Evolutionary conservation across 1,140 invertebrate species (phyloP), one percentile per base, ranked within the genome.

Genomic region (Diploscapter pachys): DNA sequence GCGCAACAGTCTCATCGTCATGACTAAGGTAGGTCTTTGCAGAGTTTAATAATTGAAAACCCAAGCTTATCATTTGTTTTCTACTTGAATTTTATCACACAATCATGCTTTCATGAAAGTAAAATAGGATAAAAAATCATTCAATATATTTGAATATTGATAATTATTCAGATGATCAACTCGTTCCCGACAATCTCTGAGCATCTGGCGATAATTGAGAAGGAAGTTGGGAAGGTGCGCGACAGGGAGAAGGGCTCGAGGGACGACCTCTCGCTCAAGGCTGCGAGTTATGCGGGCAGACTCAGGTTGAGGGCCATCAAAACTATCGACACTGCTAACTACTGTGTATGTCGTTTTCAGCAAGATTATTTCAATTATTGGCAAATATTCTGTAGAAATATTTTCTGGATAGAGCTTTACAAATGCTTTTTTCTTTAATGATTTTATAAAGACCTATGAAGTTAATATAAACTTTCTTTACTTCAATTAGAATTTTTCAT

Each of bases 161-260:
- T 59, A 11, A 59, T 11, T 59, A 1, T 59, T 59, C 57, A 11
- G 57, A 11, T 59, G 31, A 11, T 11, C 9, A 11, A 59, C 31
- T 59, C 57, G 9, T 59, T 59, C 31, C 9, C 31, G 6, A 68
- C 57, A 52, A 5, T 68, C 6, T 53, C 48, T 52, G 48, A 68
- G n/a, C 66, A 68, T 6, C 52, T 55, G n/a, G 53, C 52, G 6
- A 52, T 2, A 13, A 64, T 64, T 13, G 63, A 64, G 51, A 13
- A 64, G 51, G 63, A 9, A 48, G 63, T 31, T 8, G 31, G 31
- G 13, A 50, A 65, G 50, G 11, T 74, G n/a, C 64, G 64, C 9
- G 63, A 74, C 5, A 57, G 73, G 55, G 73, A 74, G 52, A 74
- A 74, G 57, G 73, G 73, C 62, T 69, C 59, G 59, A 55, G 73